Evolutionary conservation across 2,797 vertebrate species (phyloP), one percentile per base, ranked within the genome.

Genomic region (Peromyscus eremicus): DNA sequence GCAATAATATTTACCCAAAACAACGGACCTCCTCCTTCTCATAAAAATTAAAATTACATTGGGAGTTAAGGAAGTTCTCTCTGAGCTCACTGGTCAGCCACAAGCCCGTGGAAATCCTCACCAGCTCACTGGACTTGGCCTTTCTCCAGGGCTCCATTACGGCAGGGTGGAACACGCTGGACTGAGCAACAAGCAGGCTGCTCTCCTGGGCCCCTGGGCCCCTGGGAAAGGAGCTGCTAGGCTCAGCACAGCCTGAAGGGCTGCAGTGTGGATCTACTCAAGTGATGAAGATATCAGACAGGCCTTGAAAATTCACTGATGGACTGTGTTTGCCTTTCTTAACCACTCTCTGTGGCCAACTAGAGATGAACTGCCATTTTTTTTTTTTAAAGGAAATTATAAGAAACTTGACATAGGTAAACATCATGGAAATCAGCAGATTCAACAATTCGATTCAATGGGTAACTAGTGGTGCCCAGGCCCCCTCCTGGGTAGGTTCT

Each of bases 1-100:
- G 64, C 91, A 92, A 88, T 89, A 83, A 92, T 62, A 76, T 94
- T 93, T 94, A 40, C 43, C 16, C 91, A 71, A 94, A 97, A 94
- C 71, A 96, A 85, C 29, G n/a, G 83, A 79, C 70, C 89, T 52
- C 25, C 43, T 57, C 62, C n/a, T 87, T 57, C 40, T 96, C 62
- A 32, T 80, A 90, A 89, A 95, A 96, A 94, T 73, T 86, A 21
- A 70, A 27, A 83, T 43, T 70, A n/a, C 4, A 25, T 16, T n/a
- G 43, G 64, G 64, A 8, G n/a, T 25, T 16, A 70, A 70, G 32
- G 43, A 86, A 16, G 21, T n/a, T 52, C 64, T 86, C 64, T 52
- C 83, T 86, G 83, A 70, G 43, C 83, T 52, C 64, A 25, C 32
- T 25, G 64, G 32, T 10, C 64, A 86, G 64, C 64, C 64, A 68